Percentiles rank a stretch among this genome's conserved stretches.
These are phyloP conservation scores for Mycetomoellerius zeteki DNA, from an alignment of 1,140 invertebrate species.

Conservation along the genomic window DNA sequence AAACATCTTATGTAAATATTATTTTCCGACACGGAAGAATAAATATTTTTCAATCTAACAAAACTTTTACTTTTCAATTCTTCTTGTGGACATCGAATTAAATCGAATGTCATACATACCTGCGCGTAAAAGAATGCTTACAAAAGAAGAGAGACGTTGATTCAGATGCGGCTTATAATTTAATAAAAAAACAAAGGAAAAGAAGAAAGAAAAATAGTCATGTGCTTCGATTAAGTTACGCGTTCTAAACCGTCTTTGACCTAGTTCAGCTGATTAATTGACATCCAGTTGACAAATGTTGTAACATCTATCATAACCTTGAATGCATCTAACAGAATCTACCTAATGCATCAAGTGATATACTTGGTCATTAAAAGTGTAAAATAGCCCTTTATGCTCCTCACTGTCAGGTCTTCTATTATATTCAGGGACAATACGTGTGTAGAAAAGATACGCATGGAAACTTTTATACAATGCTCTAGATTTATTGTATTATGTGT, in stretches of 20 bases:
- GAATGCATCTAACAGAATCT: background rate
- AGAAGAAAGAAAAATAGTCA: slow-evolving; percentile 9
- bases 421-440: background rate
- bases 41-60: slow-evolving; percentile 10
- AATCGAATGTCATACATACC: slow-evolving; percentile 12
- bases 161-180: background rate
- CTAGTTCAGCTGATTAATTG: slow-evolving; percentile 29
- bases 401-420: background rate
- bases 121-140: background rate
- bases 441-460: background rate
- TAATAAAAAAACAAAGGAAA: slow-evolving; percentile 8
- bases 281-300: slow-evolving; percentile 26
- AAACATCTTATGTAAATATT: background rate
- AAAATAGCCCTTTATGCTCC: slow-evolving; percentile 20
- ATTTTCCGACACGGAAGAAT: background rate
- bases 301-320: slow-evolving; percentile 11
- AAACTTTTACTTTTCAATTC: background rate
- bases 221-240: background rate
- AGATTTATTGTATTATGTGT: slow-evolving; percentile 3
- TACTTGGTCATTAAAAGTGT: background rate
- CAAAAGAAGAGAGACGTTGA: slow-evolving; percentile 21
- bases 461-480: slow-evolving; percentile 14
- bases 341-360: slow-evolving; percentile 13
- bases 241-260: slow-evolving; percentile 27
- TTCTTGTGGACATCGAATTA: background rate